These are phyloP conservation scores for Pocillopora verrucosa DNA, from an alignment of 64 coral and sea anemone species.

Conservation along the genomic window DNA sequence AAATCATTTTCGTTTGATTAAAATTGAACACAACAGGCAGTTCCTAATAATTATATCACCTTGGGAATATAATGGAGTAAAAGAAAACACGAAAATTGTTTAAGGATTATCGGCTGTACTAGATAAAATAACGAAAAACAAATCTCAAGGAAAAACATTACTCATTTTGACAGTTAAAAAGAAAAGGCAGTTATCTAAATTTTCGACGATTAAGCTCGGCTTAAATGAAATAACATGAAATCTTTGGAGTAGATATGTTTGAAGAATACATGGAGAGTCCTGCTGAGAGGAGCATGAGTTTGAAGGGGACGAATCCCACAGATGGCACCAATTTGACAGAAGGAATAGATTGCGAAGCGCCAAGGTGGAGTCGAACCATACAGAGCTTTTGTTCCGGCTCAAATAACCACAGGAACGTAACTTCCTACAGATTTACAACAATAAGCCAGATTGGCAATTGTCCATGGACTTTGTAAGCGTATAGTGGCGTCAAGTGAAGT, in stretches of 20 bases:
- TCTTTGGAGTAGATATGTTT: background rate
- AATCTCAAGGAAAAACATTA: no score
- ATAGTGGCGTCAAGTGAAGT: background rate
- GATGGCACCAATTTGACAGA: background rate
- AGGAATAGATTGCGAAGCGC: background rate
- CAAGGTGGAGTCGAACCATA: background rate
- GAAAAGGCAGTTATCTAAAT: background rate
- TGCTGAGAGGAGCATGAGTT: background rate
- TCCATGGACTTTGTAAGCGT: slow-evolving; percentile 2
- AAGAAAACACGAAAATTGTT: background rate
- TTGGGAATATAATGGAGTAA: background rate
- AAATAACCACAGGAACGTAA: background rate
- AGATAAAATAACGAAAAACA: background rate
- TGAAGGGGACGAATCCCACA: background rate
- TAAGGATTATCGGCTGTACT: background rate
- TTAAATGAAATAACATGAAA: no score
- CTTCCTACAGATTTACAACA: background rate
- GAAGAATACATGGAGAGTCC: background rate
- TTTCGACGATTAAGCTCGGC: no score
- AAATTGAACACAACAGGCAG: background rate
- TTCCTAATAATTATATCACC: background rate
- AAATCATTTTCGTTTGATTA: background rate
- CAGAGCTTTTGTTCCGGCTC: slow-evolving; percentile 11
- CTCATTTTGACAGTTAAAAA: no score
- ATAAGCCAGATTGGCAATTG: slow-evolving; percentile 18